A percentile compares a stretch with the other conserved stretches of the same genome.
These are phyloP conservation scores for Microplitis deprimator DNA, from an alignment of 2,888 invertebrate genomes.

Conservation along the genomic window DNA sequence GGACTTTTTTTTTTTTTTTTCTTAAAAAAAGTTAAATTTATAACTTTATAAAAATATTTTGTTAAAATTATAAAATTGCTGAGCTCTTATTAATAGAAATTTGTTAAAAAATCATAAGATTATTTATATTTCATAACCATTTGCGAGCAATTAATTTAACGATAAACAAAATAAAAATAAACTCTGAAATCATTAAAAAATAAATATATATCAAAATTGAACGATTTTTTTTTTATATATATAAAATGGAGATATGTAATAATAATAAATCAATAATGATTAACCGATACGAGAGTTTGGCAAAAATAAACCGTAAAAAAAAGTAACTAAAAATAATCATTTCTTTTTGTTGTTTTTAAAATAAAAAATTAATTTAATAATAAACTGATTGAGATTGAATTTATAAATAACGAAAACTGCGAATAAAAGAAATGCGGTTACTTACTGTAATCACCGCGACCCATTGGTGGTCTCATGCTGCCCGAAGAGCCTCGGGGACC, in stretches of 20 bases:
- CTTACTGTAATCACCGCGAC: slow-evolving; percentile 93
- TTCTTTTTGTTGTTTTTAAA: not conserved
- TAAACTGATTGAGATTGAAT: slow-evolving; percentile 27
- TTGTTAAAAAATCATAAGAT: slow-evolving; percentile 40
- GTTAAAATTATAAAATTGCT: not conserved
- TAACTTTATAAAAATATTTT: not conserved
- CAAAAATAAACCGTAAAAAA: slow-evolving; percentile 38
- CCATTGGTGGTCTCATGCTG: slow-evolving; percentile 81
- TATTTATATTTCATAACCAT: not conserved
- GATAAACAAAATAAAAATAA: slow-evolving; percentile 13
- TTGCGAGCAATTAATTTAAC: slow-evolving; percentile 27
- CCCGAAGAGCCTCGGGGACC: slow-evolving; percentile 73
- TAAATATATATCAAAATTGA: slow-evolving; percentile 24
- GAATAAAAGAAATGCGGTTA: slow-evolving; percentile 58
- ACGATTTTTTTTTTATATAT: not conserved
- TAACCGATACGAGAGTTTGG: slow-evolving; percentile 29
- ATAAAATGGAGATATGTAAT: slow-evolving; percentile 12
- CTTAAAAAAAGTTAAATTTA: not conserved
- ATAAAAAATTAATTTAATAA: not conserved
- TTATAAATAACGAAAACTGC: slow-evolving; percentile 25
- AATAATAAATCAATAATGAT: slow-evolving; percentile 25
- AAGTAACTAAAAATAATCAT: slow-evolving; percentile 21
- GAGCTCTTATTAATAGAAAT: slow-evolving; percentile 39
- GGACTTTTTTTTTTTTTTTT: slow-evolving; percentile 59
- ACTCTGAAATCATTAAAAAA: slow-evolving; percentile 17